Evolutionary conservation across 2,797 vertebrate species (phyloP), one percentile per base, ranked within the genome.

Genomic region (Ara ararauna): DNA sequence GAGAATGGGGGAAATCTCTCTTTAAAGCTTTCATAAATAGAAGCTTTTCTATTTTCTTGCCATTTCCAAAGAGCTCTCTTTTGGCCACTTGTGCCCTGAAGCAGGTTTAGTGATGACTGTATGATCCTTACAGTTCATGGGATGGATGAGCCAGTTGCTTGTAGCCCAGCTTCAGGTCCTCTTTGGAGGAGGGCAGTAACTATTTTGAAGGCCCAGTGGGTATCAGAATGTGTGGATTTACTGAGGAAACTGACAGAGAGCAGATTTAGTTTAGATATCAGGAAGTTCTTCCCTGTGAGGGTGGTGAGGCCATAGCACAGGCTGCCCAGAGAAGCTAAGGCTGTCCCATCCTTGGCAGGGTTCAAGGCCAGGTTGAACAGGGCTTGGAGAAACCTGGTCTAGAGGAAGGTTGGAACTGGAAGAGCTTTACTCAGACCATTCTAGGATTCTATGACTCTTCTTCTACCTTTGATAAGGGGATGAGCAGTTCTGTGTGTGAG

Each of bases 61-160:
- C 13, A 29, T 50, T 82, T 42, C 19, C 30, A 15, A 44, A 83
- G 34, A 48, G 4, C 22, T 34, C 44, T 74, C 12, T 44, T 44
- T 64, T 1, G 0, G 10, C n/a, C 62, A 47, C 30, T 23, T 51
- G 72, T 1, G 0, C 10, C n/a, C 42, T 47, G 42, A 36, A 44
- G 44, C n/a, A 51, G 26, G 19, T 26, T 82, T 45, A 54, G 24
- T 38, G 50, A 22, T 34, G 27, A 38, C 44, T 62, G 60, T 15
- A 32, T 53, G 54, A 51, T 47, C 54, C 34, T 4, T 4, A 17
- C 4, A 60, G 17, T 40, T 24, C 24, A 7, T 3, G 2, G 44
- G 53, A 56, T 18, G 30, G 26, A 27, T 47, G 48, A 53, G 6
- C 29, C 16, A 20, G 11, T 26, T 26, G 45, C 21, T 13, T 1